A percentile compares a stretch with the other conserved stretches of the same genome.
Evolutionary conservation across 2,113 vertebrate species (phyloP).

Genomic region (Diphyllodes magnificus): DNA sequence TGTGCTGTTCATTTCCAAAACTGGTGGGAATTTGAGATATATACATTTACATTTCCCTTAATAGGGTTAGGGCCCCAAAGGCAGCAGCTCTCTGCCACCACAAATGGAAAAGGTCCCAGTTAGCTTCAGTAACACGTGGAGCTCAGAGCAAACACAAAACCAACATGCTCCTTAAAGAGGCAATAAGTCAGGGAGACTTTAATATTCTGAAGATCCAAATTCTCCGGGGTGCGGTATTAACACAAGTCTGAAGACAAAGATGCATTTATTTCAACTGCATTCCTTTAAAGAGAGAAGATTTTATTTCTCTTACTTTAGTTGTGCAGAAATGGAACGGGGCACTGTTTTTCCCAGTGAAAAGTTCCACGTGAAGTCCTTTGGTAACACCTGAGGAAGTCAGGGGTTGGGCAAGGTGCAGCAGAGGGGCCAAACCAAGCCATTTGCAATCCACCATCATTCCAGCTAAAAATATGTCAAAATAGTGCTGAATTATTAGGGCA

Average conservation of each 20-base stretch:
- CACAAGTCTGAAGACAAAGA: slow-evolving; percentile 6
- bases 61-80: slow-evolving; percentile 32
- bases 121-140: not conserved
- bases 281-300: not conserved
- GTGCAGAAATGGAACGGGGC: not conserved
- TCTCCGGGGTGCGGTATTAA: not conserved
- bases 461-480: not conserved
- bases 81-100: not conserved
- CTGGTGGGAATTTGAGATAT: slow-evolving; percentile 30
- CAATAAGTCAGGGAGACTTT: slow-evolving; percentile 24
- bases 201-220: slow-evolving; percentile 20
- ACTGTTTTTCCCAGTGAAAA: not conserved
- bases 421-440: not conserved
- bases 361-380: not conserved
- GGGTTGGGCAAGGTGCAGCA: not conserved
- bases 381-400: not conserved
- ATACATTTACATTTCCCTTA: slow-evolving; percentile 13
- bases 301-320: not conserved
- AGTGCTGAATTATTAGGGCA: not conserved
- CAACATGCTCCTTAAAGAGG: slow-evolving; percentile 36
- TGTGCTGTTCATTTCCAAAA: not conserved
- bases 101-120: not conserved
- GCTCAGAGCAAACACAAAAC: slow-evolving; percentile 24
- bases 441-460: not conserved
- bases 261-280: not conserved